These are phyloP conservation scores for Drosophila lowei DNA, from an alignment of 1,140 invertebrate genomes.

Conservation along the genomic window DNA sequence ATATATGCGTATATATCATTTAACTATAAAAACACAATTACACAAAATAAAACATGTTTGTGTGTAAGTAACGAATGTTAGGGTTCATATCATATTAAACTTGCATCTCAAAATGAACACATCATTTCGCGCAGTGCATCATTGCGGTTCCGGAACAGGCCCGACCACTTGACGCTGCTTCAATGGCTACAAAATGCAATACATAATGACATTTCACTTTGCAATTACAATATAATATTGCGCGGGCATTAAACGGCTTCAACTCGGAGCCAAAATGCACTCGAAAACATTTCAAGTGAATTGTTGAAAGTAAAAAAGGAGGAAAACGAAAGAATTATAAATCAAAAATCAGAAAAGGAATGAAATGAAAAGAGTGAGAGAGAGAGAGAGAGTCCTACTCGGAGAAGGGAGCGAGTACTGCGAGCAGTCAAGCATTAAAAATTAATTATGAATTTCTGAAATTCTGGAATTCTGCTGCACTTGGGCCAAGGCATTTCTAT, in stretches of 20 bases:
- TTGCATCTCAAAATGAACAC: too few relatives aligned
- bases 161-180: constrained; percentile 74
- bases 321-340: constrained; percentile 60
- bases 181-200: constrained; percentile 80
- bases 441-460: constrained; percentile 74
- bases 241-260: constrained; percentile 78
- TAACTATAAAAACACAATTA: too few relatives aligned
- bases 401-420: constrained; percentile 30
- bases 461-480: constrained; percentile 9
- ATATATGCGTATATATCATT: too few relatives aligned
- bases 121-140: constrained; percentile 17
- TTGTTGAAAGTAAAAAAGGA: constrained; percentile 41
- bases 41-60: too few relatives aligned
- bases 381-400: too few relatives aligned
- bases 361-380: constrained; percentile 2
- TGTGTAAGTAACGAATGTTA: neutral
- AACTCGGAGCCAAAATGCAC: constrained; percentile 67
- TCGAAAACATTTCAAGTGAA: constrained; percentile 76
- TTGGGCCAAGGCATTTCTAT: constrained; percentile 53
- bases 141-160: constrained; percentile 34
- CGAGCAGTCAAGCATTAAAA: constrained; percentile 76
- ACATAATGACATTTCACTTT: constrained; percentile 80
- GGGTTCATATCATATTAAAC: neutral
- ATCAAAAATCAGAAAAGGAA: constrained; percentile 63
- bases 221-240: constrained; percentile 77